Evolutionary conservation across 1,140 invertebrate species (phyloP).

Genomic region (Drosophila teissieri): DNA sequence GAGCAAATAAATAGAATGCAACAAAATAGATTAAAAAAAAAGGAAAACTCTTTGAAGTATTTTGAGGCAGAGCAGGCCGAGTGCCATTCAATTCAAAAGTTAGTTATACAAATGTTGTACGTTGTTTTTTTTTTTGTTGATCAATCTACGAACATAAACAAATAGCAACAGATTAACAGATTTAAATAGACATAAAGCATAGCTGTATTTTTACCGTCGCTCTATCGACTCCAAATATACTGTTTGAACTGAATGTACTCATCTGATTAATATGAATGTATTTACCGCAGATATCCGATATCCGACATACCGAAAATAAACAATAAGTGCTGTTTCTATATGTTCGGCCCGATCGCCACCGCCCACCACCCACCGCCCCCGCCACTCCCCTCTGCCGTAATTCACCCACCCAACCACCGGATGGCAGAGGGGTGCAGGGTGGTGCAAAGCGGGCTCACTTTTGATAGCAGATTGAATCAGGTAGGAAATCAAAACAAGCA

Average conservation of each 20-base stretch:
- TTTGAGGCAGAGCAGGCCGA: conserved; percentile 11
- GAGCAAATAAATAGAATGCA: background rate
- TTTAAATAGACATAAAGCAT: conserved; percentile 23
- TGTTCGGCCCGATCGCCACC: conserved; percentile 11
- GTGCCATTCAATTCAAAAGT: background rate
- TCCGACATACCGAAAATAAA: conserved; percentile 5
- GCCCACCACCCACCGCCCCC: background rate
- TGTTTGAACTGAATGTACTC: conserved; percentile 48
- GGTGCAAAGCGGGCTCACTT: conserved; percentile 15
- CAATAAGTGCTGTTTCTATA: conserved; percentile 16
- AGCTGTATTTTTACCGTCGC: conserved; percentile 47
- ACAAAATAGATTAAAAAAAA: background rate
- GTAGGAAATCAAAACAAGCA: background rate
- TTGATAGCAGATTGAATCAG: conserved; percentile 39
- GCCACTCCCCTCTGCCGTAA: background rate
- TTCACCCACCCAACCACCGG: conserved; percentile 7
- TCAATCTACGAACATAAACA: background rate
- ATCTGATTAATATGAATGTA: conserved; percentile 47
- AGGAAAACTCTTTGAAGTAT: conserved; percentile 8
- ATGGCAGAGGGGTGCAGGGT: conserved; percentile 2
- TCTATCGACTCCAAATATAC: conserved; percentile 39
- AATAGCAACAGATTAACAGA: conserved; percentile 8
- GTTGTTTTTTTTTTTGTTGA: conserved; percentile 23
- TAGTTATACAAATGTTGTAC: conserved; percentile 20
- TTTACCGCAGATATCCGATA: conserved; percentile 26